phyloP scores from a whole-genome alignment of 2,888 invertebrate species.

The Elmis aenea region DNA sequence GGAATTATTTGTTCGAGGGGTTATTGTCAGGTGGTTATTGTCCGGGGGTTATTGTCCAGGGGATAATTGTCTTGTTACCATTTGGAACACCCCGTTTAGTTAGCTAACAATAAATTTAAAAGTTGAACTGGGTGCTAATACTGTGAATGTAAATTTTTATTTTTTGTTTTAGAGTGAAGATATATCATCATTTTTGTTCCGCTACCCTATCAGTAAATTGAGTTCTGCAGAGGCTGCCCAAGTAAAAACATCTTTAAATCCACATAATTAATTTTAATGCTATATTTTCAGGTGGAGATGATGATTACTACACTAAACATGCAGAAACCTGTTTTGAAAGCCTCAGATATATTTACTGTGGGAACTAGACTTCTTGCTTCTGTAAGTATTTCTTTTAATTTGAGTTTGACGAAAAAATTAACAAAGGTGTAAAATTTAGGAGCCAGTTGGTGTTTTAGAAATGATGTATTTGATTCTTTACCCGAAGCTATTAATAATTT shows the following conservation, averaged over 20 bases:
- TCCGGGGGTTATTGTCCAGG: too few relatives aligned
- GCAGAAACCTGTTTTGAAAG: constrained; percentile 24
- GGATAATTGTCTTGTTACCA: too few relatives aligned
- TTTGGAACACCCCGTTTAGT: too few relatives aligned
- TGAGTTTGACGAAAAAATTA: neutral
- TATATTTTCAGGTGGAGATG: constrained; percentile 22
- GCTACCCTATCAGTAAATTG: constrained; percentile 3
- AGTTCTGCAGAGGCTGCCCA: neutral
- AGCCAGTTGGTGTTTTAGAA: too few relatives aligned
- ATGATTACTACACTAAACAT: constrained; percentile 22
- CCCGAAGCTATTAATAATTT: too few relatives aligned
- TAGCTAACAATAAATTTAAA: too few relatives aligned
- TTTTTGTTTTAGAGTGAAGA: constrained; percentile 3
- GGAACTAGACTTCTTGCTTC: constrained; percentile 25
- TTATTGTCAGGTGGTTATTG: too few relatives aligned
- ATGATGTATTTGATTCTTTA: too few relatives aligned
- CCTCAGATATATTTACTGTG: constrained; percentile 27
- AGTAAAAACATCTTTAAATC: neutral
- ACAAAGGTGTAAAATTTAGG: too few relatives aligned
- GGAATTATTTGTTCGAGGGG: too few relatives aligned
- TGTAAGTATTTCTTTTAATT: constrained; percentile 25
- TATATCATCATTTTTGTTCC: constrained; percentile 1
- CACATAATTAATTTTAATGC: neutral
- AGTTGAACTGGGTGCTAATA: too few relatives aligned
- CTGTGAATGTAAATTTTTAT: too few relatives aligned